phyloP scores from a whole-genome alignment of 2,888 invertebrate species.

The Andricus curvator region DNA sequence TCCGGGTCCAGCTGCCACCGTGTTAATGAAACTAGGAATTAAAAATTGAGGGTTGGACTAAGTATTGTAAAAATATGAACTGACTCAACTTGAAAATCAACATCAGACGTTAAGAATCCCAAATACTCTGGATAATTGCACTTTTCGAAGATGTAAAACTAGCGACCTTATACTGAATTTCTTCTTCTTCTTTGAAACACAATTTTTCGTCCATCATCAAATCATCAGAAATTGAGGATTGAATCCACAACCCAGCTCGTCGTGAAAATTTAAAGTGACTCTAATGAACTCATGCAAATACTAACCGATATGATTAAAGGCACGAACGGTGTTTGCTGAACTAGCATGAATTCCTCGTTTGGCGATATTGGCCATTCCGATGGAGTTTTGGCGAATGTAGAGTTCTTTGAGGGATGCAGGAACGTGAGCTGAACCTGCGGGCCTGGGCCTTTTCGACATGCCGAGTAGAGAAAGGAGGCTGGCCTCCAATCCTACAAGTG shows the following conservation, averaged over 20 bases:
- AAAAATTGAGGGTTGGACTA: no score
- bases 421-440: conserved; percentile 80
- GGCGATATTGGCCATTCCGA: conserved; percentile 84
- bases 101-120: no score
- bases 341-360: conserved; percentile 85
- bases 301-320: conserved; percentile 89
- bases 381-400: conserved; percentile 85
- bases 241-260: not conserved
- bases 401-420: conserved; percentile 91
- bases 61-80: no score
- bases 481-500: conserved; percentile 80
- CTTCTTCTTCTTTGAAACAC: no score
- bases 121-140: no score
- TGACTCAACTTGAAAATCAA: no score
- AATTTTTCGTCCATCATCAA: not conserved
- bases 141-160: no score
- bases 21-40: no score
- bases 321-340: conserved; percentile 91
- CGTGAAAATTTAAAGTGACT: not conserved
- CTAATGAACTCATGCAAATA: conserved; percentile 30
- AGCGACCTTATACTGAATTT: no score
- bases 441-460: conserved; percentile 80
- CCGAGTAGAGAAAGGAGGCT: conserved; percentile 83
- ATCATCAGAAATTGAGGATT: not conserved
- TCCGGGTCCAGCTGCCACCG: no score